Conservation (phyloP, 2,888 invertebrate genomes). For the Agrotis clavis region DNA sequence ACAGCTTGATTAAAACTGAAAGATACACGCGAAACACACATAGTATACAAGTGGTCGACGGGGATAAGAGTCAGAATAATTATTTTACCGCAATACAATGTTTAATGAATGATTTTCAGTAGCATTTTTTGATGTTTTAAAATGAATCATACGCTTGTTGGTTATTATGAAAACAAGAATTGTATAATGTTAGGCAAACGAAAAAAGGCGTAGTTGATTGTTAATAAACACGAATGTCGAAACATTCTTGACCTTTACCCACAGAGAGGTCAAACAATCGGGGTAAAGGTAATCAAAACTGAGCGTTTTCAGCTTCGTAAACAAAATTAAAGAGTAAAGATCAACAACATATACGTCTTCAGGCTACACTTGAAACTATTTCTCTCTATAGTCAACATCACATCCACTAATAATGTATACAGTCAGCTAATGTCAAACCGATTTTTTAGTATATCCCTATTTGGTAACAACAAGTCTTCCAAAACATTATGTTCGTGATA, state of each 20-base stretch:
- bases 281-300: constrained; percentile 39
- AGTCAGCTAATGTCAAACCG: no score
- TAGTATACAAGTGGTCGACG: constrained; percentile 17
- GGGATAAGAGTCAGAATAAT: constrained; percentile 36
- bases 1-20: constrained; percentile 57
- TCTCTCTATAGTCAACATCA: neutral
- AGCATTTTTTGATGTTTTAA: neutral
- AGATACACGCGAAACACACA: constrained; percentile 20
- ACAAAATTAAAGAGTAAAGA: constrained; percentile 37
- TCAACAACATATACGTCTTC: constrained; percentile 22
- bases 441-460: no score
- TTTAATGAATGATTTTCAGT: constrained; percentile 3
- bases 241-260: constrained; percentile 29
- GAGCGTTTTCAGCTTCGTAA: constrained; percentile 16
- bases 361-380: constrained; percentile 9
- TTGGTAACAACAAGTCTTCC: no score
- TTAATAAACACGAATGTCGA: constrained; percentile 10
- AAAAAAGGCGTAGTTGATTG: constrained; percentile 5
- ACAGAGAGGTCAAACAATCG: constrained; percentile 9
- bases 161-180: neutral
- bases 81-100: neutral
- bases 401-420: no score
- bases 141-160: neutral
- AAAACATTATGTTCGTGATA: no score
- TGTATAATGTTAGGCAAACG: constrained; percentile 6